These are phyloP conservation scores for Macaria notata DNA, from an alignment of 2,888 invertebrate species.

Conservation along the genomic window DNA sequence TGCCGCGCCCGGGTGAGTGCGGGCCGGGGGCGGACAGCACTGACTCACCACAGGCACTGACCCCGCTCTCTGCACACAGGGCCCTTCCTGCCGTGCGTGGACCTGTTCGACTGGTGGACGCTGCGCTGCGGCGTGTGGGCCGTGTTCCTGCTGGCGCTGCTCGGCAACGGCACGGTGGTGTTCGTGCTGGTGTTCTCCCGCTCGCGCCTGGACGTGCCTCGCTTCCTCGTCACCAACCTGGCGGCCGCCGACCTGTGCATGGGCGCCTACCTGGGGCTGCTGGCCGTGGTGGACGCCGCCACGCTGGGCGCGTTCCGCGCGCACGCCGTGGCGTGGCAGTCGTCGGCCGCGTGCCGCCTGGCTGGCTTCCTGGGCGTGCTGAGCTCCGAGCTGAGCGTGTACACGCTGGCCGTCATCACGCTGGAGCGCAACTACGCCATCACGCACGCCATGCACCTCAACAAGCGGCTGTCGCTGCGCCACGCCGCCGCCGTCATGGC, in stretches of 20 bases:
- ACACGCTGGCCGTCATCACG: slow-evolving; percentile 97
- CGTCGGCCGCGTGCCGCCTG: slow-evolving; percentile 95
- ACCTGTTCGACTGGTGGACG: slow-evolving; percentile 99
- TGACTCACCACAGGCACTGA: too few relatives aligned
- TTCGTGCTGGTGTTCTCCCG: slow-evolving; percentile 95
- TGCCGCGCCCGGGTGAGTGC: slow-evolving; percentile 91
- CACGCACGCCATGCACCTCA: slow-evolving; percentile 98
- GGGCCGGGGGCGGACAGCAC: too few relatives aligned
- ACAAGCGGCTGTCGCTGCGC: slow-evolving; percentile 94
- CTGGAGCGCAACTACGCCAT: slow-evolving; percentile 98
- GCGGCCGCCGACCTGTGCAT: slow-evolving; percentile 98
- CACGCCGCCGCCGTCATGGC: slow-evolving; percentile 97
- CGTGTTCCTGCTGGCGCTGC: slow-evolving; percentile 96
- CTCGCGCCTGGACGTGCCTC: slow-evolving; percentile 97
- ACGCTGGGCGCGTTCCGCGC: slow-evolving; percentile 97
- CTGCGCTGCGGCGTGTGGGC: slow-evolving; percentile 98
- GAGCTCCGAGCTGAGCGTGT: slow-evolving; percentile 96
- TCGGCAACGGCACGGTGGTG: slow-evolving; percentile 98
- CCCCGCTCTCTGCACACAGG: too few relatives aligned
- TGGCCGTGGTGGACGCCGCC: slow-evolving; percentile 97
- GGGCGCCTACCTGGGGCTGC: slow-evolving; percentile 96
- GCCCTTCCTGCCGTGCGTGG: slow-evolving; percentile 97
- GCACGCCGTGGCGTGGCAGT: slow-evolving; percentile 99
- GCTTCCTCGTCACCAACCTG: slow-evolving; percentile 97
- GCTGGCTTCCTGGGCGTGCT: slow-evolving; percentile 97